These are phyloP conservation scores for Syritta pipiens DNA, from an alignment of 2,888 invertebrate species.

Conservation along the genomic window DNA sequence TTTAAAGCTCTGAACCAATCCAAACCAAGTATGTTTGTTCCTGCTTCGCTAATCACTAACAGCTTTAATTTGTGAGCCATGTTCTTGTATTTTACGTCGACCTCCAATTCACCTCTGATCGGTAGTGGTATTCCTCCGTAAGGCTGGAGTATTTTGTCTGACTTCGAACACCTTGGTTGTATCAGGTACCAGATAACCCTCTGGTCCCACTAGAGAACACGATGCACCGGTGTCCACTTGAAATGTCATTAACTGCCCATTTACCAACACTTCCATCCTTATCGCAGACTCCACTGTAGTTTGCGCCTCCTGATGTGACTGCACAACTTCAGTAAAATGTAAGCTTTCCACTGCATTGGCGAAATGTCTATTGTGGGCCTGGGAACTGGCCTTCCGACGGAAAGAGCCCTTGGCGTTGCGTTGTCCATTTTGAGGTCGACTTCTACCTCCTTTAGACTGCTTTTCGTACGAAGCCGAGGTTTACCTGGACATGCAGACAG, in stretches of 20 bases:
- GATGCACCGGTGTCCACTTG: neutral
- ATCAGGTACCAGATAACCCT: constrained; percentile 5
- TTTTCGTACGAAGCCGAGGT: neutral
- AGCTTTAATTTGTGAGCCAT: neutral
- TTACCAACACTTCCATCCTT: neutral
- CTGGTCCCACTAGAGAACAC: constrained; percentile 9
- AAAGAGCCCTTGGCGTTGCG: neutral
- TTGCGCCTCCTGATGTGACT: neutral
- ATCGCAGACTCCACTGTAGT: neutral
- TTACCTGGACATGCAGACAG: neutral
- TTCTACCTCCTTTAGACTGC: no score
- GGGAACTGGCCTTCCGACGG: neutral
- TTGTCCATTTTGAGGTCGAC: no score
- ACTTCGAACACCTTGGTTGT: constrained; percentile 1
- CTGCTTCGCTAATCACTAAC: neutral
- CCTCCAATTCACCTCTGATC: neutral
- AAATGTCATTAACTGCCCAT: neutral
- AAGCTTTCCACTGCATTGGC: neutral
- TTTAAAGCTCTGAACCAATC: neutral
- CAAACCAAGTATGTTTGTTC: neutral
- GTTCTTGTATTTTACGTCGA: neutral
- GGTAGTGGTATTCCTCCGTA: constrained; percentile 2
- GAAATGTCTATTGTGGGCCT: neutral
- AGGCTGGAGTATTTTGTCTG: constrained; percentile 4
- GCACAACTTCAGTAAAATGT: neutral